Evolutionary conservation across 2,113 vertebrate species (phyloP).

Genomic region (Cynopterus brachyotis): DNA sequence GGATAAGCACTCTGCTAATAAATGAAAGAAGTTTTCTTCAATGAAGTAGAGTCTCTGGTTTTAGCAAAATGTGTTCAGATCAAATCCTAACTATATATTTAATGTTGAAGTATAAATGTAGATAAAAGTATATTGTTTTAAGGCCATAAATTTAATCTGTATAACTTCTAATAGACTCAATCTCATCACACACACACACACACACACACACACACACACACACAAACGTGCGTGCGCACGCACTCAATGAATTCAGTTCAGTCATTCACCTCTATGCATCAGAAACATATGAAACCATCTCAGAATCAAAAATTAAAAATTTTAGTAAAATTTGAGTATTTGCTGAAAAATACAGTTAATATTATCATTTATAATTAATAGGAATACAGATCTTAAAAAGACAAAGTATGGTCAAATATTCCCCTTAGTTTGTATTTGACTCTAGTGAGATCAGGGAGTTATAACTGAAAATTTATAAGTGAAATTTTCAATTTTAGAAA

Average conservation of each 20-base stretch:
- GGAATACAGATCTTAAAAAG: background rate
- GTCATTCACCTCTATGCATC: background rate
- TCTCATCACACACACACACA: background rate
- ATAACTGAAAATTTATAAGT: background rate
- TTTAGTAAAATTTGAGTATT: background rate
- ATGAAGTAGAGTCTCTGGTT: background rate
- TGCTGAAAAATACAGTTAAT: background rate
- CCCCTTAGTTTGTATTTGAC: background rate
- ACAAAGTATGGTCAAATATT: background rate
- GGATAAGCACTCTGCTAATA: background rate
- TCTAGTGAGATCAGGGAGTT: background rate
- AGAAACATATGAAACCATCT: background rate
- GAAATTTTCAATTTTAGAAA: background rate
- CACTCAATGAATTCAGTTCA: background rate
- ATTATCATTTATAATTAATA: conserved; percentile 3
- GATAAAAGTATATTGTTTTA: background rate
- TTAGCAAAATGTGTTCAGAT: background rate
- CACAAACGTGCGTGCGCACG: background rate
- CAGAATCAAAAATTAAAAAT: conserved; percentile 32
- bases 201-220: background rate
- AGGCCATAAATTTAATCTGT: background rate
- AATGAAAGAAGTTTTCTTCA: background rate
- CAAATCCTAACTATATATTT: conserved; percentile 13
- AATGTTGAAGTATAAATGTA: background rate
- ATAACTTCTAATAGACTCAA: background rate